phyloP scores from a whole-genome alignment of 2,797 vertebrate genomes.

The Lophius americanus region DNA sequence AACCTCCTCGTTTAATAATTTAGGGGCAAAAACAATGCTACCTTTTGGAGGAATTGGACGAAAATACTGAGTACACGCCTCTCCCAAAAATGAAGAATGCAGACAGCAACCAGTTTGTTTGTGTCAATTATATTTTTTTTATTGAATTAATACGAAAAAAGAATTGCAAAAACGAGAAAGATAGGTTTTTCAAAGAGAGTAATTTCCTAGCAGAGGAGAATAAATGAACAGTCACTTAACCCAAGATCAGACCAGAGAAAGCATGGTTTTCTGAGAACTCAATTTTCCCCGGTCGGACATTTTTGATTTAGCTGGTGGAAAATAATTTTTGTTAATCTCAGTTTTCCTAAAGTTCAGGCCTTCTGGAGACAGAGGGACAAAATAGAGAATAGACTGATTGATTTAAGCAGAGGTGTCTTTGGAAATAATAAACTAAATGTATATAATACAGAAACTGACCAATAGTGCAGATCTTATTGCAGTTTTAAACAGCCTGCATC shows the following conservation, averaged over 20 bases:
- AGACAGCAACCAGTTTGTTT: too few species aligned
- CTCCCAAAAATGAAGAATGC: too few species aligned
- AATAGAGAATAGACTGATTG: background rate
- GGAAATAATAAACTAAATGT: background rate
- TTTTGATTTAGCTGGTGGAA: background rate
- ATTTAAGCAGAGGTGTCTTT: background rate
- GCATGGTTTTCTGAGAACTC: background rate
- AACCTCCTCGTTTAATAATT: too few species aligned
- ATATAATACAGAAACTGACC: background rate
- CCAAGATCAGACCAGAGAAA: background rate
- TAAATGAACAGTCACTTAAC: background rate
- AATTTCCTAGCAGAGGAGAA: background rate
- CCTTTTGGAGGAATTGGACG: too few species aligned
- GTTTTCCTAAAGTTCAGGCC: background rate
- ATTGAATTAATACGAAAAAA: background rate
- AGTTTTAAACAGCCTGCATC: conserved; percentile 16
- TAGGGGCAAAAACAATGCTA: too few species aligned
- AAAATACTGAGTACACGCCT: too few species aligned
- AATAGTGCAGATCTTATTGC: conserved; percentile 3
- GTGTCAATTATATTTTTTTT: too few species aligned
- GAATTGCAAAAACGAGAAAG: background rate
- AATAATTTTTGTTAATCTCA: background rate
- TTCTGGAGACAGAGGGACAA: background rate
- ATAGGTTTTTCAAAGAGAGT: background rate
- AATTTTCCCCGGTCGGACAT: background rate